A percentile compares a stretch with the other conserved stretches of the same genome.
phyloP scores from a whole-genome alignment of 2,113 vertebrate species.

The Camelus dromedarius region DNA sequence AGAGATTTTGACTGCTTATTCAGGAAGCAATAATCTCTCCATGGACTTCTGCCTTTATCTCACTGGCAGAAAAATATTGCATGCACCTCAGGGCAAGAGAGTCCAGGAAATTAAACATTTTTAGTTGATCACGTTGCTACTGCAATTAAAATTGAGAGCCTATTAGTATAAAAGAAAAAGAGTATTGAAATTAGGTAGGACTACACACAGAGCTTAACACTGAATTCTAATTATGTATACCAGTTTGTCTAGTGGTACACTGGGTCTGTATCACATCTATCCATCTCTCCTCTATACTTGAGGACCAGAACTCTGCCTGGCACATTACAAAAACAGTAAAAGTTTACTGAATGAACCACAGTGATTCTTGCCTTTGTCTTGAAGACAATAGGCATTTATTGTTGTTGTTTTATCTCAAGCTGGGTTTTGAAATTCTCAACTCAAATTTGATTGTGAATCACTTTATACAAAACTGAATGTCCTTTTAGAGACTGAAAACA shows the following conservation, averaged over 20 bases:
- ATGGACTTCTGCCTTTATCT: background rate
- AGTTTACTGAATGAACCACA: background rate
- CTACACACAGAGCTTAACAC: background rate
- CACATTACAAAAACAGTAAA: background rate
- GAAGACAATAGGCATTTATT: background rate
- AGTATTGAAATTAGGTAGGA: background rate
- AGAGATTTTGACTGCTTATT: background rate
- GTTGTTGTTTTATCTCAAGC: background rate
- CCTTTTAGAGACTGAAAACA: constrained; percentile 1
- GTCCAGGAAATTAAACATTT: constrained; percentile 5
- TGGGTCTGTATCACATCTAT: background rate
- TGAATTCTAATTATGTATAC: background rate
- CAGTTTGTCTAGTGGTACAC: background rate
- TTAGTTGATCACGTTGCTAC: background rate
- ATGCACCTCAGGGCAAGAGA: background rate
- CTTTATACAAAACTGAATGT: background rate
- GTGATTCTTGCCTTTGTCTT: background rate
- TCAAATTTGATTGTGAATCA: background rate
- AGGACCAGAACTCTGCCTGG: background rate
- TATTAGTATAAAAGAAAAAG: background rate
- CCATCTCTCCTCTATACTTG: background rate
- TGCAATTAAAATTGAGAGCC: background rate
- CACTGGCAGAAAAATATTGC: background rate
- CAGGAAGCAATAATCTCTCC: background rate
- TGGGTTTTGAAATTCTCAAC: background rate